Conservation (phyloP, 2,113 vertebrate species). For the Oreochromis aureus region DNA sequence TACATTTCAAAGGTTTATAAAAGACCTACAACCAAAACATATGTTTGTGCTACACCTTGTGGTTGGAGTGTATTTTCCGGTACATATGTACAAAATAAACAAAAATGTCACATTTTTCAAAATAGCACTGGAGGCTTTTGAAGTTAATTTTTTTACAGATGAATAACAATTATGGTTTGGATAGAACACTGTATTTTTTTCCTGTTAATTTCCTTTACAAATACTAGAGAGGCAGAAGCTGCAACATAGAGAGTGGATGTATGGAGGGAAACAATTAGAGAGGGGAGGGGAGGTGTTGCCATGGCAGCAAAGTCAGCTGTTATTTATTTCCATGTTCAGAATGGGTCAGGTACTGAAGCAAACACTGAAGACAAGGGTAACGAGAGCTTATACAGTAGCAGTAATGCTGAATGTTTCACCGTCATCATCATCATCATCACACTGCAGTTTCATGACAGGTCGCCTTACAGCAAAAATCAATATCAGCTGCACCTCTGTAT, state of each 20-base stretch:
- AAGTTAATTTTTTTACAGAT: background rate
- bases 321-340: constrained; percentile 16
- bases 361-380: background rate
- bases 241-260: background rate
- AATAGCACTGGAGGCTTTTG: no score
- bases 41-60: background rate
- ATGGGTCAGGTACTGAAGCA: background rate
- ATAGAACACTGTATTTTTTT: background rate
- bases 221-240: background rate
- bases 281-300: background rate
- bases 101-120: no score
- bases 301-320: constrained; percentile 34
- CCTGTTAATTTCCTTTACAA: background rate
- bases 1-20: background rate
- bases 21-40: background rate
- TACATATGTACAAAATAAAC: no score
- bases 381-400: background rate
- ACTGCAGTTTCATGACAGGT: background rate
- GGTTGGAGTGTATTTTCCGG: no score
- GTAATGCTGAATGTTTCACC: background rate
- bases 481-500: background rate
- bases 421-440: background rate
- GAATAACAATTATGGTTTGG: background rate
- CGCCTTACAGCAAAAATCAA: background rate
- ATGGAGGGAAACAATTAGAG: background rate